Evolutionary conservation across 2,797 vertebrate species (phyloP).

Genomic region (Artibeus jamaicensis): DNA sequence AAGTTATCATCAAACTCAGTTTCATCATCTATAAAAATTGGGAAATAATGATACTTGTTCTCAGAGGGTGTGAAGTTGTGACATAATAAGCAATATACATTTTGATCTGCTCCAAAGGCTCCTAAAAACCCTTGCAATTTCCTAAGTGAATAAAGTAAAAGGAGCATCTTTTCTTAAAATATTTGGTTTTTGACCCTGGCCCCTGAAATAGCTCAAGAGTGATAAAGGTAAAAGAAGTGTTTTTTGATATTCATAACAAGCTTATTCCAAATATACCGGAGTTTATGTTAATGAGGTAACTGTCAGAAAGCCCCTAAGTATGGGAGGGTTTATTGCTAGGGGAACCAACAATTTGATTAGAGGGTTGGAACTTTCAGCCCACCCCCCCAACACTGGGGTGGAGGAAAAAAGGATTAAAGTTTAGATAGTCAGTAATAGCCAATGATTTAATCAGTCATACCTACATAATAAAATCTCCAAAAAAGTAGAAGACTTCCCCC

Average conservation of each 20-base stretch:
- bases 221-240: not conserved
- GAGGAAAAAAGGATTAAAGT: not conserved
- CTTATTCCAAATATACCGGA: not conserved
- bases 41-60: not conserved
- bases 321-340: not conserved
- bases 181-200: not conserved
- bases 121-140: not conserved
- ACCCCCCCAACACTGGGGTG: not conserved
- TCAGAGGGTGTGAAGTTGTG: not conserved
- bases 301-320: not conserved
- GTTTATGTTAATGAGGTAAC: not conserved
- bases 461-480: not conserved
- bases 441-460: not conserved
- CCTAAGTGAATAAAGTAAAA: not conserved
- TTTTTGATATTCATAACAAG: not conserved
- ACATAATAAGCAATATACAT: not conserved
- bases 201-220: not conserved
- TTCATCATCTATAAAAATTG: not conserved
- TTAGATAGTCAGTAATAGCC: not conserved
- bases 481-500: too few relatives aligned
- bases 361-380: not conserved
- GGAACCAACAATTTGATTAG: not conserved
- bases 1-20: not conserved
- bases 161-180: not conserved
- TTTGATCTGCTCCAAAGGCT: not conserved